These are phyloP conservation scores for Rhagoletis pomonella DNA, from an alignment of 1,140 invertebrate species.

Conservation along the genomic window DNA sequence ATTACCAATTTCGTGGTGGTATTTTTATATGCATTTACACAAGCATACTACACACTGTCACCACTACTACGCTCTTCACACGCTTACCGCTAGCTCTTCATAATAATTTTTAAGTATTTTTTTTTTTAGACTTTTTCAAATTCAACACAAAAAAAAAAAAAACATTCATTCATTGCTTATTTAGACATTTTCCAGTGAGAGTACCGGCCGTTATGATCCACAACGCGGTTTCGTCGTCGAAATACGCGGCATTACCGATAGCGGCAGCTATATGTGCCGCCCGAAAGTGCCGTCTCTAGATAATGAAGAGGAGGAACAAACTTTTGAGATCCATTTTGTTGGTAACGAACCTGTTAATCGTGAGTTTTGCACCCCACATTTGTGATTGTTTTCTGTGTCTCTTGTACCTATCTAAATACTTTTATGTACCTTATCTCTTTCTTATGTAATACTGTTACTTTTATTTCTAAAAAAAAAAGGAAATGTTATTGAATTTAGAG, in stretches of 20 bases:
- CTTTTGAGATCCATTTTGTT: conserved; percentile 69
- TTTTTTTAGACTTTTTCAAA: background rate
- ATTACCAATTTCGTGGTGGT: no score
- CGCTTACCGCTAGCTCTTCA: background rate
- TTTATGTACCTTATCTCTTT: no score
- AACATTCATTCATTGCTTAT: conserved; percentile 1
- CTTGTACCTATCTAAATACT: conserved; percentile 56
- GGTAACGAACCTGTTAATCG: conserved; percentile 73
- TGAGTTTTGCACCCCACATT: conserved; percentile 74
- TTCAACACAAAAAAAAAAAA: conserved; percentile 20
- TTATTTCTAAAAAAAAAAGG: conserved; percentile 24
- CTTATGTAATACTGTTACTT: conserved; percentile 17
- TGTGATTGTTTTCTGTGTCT: conserved; percentile 70
- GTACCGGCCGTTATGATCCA: conserved; percentile 76
- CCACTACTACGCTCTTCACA: background rate
- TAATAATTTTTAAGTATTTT: background rate
- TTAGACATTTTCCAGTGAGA: conserved; percentile 67
- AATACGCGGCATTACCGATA: conserved; percentile 74
- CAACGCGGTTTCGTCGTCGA: conserved; percentile 78
- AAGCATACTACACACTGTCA: background rate
- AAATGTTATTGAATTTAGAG: background rate
- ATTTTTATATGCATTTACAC: no score
- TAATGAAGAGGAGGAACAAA: conserved; percentile 63
- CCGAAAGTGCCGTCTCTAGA: conserved; percentile 68
- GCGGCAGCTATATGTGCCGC: conserved; percentile 74